Conservation (phyloP, 2,888 invertebrate species). For the Himalopsyche japonica region DNA sequence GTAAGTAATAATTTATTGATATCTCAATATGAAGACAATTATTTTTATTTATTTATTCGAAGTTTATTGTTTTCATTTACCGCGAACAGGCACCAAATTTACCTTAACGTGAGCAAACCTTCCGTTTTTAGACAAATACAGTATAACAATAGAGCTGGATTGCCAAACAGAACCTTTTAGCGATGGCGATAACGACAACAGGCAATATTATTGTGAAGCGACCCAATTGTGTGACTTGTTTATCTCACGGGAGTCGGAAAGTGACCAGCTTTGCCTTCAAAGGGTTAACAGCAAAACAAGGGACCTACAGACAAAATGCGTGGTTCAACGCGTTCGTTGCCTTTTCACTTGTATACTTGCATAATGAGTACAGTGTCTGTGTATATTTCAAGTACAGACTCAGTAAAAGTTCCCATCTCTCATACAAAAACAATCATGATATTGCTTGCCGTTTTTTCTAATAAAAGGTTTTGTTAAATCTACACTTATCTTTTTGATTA, state of each 20-base stretch:
- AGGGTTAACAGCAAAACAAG: background rate
- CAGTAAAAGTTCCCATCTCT: background rate
- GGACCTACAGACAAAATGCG: background rate
- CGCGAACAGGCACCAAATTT: background rate
- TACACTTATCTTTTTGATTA: too few species aligned
- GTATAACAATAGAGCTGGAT: background rate
- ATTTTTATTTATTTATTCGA: too few species aligned
- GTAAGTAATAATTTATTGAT: too few species aligned
- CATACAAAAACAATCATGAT: background rate
- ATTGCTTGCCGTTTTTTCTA: too few species aligned
- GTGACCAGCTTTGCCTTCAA: conserved; percentile 1
- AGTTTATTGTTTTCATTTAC: background rate
- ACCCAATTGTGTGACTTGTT: background rate
- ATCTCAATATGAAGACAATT: too few species aligned
- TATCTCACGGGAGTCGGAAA: conserved; percentile 10
- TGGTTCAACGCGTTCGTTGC: background rate
- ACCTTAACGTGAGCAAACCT: background rate
- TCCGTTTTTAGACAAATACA: background rate
- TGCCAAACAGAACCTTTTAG: conserved; percentile 14
- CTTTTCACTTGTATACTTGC: background rate
- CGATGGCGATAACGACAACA: background rate
- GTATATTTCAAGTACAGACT: background rate
- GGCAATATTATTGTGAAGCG: background rate
- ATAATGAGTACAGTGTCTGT: background rate
- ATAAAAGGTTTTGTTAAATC: too few species aligned